phyloP scores from a whole-genome alignment of 2,113 vertebrate genomes.

The Nipponia nippon region DNA sequence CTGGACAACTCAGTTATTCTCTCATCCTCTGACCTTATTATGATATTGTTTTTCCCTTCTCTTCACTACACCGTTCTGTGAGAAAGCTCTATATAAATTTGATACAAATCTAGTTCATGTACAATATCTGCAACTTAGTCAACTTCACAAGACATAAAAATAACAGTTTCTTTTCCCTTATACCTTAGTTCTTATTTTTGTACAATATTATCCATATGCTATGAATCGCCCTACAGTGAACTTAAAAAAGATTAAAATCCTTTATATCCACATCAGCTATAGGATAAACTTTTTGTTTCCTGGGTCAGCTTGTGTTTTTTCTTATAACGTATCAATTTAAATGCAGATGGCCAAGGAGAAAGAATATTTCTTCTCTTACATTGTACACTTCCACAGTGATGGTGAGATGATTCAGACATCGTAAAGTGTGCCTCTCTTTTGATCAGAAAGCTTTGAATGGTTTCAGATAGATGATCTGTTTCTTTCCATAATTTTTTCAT shows the following conservation, averaged over 20 bases:
- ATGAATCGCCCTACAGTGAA: background rate
- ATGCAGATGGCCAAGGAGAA: constrained; percentile 32
- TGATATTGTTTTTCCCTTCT: background rate
- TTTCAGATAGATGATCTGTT: background rate
- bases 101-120: background rate
- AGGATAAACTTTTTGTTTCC: background rate
- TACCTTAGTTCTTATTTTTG: background rate
- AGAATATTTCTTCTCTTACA: background rate
- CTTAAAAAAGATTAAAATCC: background rate
- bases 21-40: constrained; percentile 41
- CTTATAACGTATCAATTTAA: constrained; percentile 13
- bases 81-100: constrained; percentile 8
- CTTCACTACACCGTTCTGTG: background rate
- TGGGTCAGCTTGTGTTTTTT: background rate
- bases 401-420: background rate
- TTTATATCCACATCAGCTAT: background rate
- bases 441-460: background rate
- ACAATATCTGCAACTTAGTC: background rate
- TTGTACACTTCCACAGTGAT: background rate
- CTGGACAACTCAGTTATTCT: constrained; percentile 45
- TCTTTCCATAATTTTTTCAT: background rate
- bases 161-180: background rate
- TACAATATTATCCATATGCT: background rate
- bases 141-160: background rate
- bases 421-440: background rate